Conservation (phyloP, 2,797 vertebrate genomes). For the Argyrosomus regius region DNA sequence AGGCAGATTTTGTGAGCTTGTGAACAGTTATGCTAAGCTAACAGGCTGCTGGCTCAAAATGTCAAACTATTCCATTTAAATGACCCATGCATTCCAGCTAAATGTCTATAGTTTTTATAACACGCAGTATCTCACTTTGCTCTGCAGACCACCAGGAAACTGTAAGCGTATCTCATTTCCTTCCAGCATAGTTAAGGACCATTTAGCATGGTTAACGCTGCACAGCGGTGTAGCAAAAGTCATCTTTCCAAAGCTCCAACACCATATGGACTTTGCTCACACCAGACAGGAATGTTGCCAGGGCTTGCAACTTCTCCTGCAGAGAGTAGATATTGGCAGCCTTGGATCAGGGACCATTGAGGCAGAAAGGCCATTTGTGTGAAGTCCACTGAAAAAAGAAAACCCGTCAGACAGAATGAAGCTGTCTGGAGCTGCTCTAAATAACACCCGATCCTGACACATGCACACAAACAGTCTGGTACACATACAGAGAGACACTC, state of each 20-base stretch:
- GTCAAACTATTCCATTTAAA: background rate
- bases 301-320: conserved; percentile 3
- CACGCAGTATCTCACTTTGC: background rate
- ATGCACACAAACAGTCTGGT: background rate
- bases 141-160: background rate
- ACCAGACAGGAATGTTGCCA: conserved; percentile 26
- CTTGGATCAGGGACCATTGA: conserved; percentile 14
- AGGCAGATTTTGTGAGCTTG: background rate
- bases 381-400: background rate
- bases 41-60: background rate
- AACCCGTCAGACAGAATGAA: conserved; percentile 26
- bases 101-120: background rate
- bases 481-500: background rate
- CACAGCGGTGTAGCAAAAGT: conserved; percentile 17
- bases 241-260: conserved; percentile 15
- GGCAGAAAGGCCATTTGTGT: conserved; percentile 43
- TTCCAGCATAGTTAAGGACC: conserved; percentile 3
- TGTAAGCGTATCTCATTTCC: background rate
- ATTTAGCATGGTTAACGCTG: conserved; percentile 14
- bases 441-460: conserved; percentile 3
- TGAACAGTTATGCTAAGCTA: background rate
- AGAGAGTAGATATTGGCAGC: conserved; percentile 29
- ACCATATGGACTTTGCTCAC: conserved; percentile 34
- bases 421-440: conserved; percentile 7
- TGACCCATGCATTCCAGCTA: background rate